Percentiles rank a stretch among this genome's conserved stretches.
These are phyloP conservation scores for Akabosia matsudoensis DNA, from an alignment of 1,140 invertebrate species.

Conservation along the genomic window DNA sequence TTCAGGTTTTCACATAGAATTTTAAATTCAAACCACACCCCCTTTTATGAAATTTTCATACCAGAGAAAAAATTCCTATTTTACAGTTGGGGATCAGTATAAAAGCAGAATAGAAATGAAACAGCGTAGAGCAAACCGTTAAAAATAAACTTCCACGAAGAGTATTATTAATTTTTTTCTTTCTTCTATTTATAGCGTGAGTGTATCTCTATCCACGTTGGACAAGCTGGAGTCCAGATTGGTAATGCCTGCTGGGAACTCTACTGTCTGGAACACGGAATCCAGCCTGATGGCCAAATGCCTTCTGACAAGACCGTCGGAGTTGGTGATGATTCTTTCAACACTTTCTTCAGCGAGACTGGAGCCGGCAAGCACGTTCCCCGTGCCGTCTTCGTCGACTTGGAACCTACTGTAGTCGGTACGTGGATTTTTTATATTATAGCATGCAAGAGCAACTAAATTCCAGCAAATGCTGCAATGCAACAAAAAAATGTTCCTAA, in stretches of 20 bases:
- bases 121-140: background rate
- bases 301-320: constrained; percentile 64
- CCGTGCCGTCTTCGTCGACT: constrained; percentile 73
- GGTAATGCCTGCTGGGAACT: constrained; percentile 69
- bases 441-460: background rate
- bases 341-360: constrained; percentile 87
- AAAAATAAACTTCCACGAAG: background rate
- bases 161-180: background rate
- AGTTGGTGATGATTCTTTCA: constrained; percentile 77
- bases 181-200: constrained; percentile 52
- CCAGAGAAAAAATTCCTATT: too few relatives aligned
- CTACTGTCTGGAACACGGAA: constrained; percentile 72
- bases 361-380: constrained; percentile 58
- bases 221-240: constrained; percentile 72
- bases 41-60: too few relatives aligned
- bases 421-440: constrained; percentile 30
- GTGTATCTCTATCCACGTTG: constrained; percentile 70
- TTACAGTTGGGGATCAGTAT: too few relatives aligned
- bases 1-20: too few relatives aligned
- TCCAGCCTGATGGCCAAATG: constrained; percentile 81
- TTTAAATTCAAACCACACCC: too few relatives aligned
- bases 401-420: constrained; percentile 78
- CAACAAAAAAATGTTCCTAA: background rate
- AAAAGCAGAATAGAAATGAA: too few relatives aligned
- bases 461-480: background rate